Conservation (phyloP, 2,888 invertebrate species). For the Anoncus sp. region DNA sequence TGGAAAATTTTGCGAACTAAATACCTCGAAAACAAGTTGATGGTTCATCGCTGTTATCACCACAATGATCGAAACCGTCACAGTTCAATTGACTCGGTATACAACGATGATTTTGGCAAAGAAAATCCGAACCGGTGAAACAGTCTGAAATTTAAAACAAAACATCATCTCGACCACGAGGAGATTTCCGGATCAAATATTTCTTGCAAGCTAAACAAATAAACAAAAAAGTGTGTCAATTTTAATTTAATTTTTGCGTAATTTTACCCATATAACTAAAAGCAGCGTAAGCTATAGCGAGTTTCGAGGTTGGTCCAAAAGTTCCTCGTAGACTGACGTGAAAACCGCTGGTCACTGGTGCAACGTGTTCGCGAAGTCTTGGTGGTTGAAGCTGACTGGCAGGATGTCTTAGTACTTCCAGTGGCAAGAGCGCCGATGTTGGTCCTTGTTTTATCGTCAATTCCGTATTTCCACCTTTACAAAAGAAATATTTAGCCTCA, state of each 20-base stretch:
- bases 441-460: constrained; percentile 88
- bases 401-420: constrained; percentile 86
- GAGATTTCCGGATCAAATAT: too few species aligned
- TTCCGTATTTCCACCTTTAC: constrained; percentile 85
- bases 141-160: constrained; percentile 85
- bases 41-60: constrained; percentile 89
- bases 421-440: constrained; percentile 86
- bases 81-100: constrained; percentile 88
- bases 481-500: not conserved
- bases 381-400: constrained; percentile 78
- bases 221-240: too few species aligned
- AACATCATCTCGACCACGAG: not conserved
- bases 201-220: too few species aligned
- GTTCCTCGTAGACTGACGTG: constrained; percentile 88
- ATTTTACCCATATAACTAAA: constrained; percentile 88
- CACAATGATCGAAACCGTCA: constrained; percentile 91
- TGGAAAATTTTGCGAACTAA: too few species aligned
- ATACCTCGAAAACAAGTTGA: constrained; percentile 85
- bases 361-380: constrained; percentile 85
- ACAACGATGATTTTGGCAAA: constrained; percentile 89
- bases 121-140: constrained; percentile 87
- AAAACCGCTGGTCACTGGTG: constrained; percentile 87
- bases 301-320: constrained; percentile 86
- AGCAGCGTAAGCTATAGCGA: constrained; percentile 89
- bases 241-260: not conserved